Evolutionary conservation across 2,888 invertebrate genomes (phyloP).

Genomic region (Subacronicta megacephala): DNA sequence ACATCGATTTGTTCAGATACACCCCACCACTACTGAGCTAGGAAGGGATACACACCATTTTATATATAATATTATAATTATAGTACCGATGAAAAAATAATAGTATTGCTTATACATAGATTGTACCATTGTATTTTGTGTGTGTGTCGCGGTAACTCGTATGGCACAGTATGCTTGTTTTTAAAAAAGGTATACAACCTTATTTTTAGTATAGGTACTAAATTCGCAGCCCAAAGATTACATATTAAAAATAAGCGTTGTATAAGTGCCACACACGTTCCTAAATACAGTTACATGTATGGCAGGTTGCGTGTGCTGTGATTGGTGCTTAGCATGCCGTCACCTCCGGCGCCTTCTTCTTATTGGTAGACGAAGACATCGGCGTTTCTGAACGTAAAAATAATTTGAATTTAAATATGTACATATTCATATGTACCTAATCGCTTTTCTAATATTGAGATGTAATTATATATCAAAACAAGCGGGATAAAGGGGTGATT

Average conservation of each 20-base stretch:
- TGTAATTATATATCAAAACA: too few species aligned
- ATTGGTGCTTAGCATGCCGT: conserved; percentile 68
- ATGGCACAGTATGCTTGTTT: conserved; percentile 34
- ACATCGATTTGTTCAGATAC: conserved; percentile 31
- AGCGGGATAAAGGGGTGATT: too few species aligned
- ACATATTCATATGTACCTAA: too few species aligned
- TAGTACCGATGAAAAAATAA: conserved; percentile 34
- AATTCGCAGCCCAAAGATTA: neutral
- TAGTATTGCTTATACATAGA: conserved; percentile 34
- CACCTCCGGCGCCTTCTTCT: conserved; percentile 72
- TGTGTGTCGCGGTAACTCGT: conserved; percentile 30
- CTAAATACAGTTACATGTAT: neutral
- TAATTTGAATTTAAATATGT: too few species aligned
- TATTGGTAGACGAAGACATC: conserved; percentile 59
- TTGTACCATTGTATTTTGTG: conserved; percentile 36
- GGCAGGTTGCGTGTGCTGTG: conserved; percentile 18
- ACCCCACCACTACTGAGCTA: conserved; percentile 13
- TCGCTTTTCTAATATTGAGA: too few species aligned
- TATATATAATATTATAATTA: conserved; percentile 3
- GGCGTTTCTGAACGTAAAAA: conserved; percentile 57
- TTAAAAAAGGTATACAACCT: neutral
- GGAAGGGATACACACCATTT: conserved; percentile 11
- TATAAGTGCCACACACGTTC: neutral
- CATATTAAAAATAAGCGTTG: neutral
- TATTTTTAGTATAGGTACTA: neutral